A percentile compares a stretch with the other conserved stretches of the same genome.
phyloP scores from a whole-genome alignment of 2,888 invertebrate species.

The Rotaria sp. region DNA sequence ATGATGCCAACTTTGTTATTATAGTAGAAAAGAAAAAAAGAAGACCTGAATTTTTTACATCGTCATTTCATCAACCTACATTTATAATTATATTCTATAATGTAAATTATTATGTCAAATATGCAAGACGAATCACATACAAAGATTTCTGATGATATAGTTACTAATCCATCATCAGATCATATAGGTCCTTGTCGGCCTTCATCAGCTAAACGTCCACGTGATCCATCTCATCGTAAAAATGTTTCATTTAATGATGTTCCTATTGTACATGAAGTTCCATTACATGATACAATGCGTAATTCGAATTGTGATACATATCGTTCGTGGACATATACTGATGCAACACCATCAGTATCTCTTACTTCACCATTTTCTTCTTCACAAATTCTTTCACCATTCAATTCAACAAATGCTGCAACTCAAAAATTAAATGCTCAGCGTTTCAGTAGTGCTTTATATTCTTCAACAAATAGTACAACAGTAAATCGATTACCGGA shows the following conservation, averaged over 20 bases:
- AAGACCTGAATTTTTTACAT: no score
- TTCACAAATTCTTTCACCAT: not conserved
- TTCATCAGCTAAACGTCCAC: not conserved
- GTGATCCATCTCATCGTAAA: not conserved
- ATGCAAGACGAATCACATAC: not conserved
- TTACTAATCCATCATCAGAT: not conserved
- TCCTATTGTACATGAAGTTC: constrained; percentile 1
- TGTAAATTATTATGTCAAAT: not conserved
- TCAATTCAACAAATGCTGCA: not conserved
- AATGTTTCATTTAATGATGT: constrained; percentile 20
- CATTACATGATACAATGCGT: not conserved
- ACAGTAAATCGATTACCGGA: not conserved
- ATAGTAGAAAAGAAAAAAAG: no score
- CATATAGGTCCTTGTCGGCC: not conserved
- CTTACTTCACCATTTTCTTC: not conserved
- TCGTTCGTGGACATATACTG: constrained; percentile 5
- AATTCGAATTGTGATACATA: not conserved
- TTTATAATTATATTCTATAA: no score
- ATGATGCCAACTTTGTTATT: no score
- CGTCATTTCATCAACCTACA: no score
- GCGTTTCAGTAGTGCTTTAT: not conserved
- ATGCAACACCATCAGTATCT: not conserved
- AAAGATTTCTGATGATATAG: not conserved
- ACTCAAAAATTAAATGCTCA: not conserved
- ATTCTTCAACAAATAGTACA: not conserved